Evolutionary conservation across 1,140 invertebrate species (phyloP).

Genomic region (Pinna nobilis): DNA sequence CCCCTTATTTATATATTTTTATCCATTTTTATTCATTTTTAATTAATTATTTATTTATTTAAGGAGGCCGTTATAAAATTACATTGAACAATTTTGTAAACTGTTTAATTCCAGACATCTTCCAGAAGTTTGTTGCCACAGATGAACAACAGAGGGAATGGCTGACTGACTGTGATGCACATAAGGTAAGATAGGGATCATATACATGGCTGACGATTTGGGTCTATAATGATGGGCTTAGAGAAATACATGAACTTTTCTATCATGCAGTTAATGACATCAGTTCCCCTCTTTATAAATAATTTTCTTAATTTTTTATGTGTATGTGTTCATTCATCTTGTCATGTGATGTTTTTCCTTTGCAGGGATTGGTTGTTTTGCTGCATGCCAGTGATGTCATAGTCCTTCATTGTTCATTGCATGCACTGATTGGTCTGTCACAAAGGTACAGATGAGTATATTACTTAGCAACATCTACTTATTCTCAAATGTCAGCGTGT

Average conservation of each 20-base stretch:
- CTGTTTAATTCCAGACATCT: conserved; percentile 73
- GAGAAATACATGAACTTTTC: background rate
- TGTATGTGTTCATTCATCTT: too few relatives aligned
- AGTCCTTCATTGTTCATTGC: conserved; percentile 56
- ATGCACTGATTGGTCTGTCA: conserved; percentile 54
- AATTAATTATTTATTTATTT: too few relatives aligned
- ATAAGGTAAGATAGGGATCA: conserved; percentile 57
- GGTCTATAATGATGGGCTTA: too few relatives aligned
- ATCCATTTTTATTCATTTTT: too few relatives aligned
- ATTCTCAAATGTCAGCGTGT: too few relatives aligned
- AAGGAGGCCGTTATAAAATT: too few relatives aligned
- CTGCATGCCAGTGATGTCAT: conserved; percentile 50
- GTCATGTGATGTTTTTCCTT: background rate
- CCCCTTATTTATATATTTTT: too few relatives aligned
- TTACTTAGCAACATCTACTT: background rate
- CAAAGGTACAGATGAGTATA: conserved; percentile 49
- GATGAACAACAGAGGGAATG: conserved; percentile 65
- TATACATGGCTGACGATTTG: too few relatives aligned
- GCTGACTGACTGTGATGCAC: conserved; percentile 64
- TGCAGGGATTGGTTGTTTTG: conserved; percentile 31
- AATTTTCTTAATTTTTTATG: too few relatives aligned
- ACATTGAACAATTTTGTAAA: too few relatives aligned
- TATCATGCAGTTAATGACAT: background rate
- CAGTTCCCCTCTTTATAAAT: too few relatives aligned
- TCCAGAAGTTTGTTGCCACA: conserved; percentile 70